Base-by-base conservation (phyloP, 2,113 vertebrate species). In the Muntiacus muntjak region DNA sequence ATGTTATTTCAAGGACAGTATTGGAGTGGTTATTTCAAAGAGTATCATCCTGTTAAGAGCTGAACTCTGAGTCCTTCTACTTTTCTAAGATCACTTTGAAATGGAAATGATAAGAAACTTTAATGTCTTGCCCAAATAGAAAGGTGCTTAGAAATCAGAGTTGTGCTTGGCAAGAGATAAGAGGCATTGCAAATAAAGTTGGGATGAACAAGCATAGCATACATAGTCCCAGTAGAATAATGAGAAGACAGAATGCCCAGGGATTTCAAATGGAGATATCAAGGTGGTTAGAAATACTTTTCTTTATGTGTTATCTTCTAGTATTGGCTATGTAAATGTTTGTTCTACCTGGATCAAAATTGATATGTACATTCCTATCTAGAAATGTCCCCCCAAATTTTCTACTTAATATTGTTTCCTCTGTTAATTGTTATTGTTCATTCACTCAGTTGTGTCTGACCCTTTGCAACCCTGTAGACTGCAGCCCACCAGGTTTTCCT, bases 81-180 rank as follows among this genome's bases (percentile, higher is more conserved):
- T 98, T 97, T 96, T 47, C 83, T 98, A 96, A 98, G 97, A 93
- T 91, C 95, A 89, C 98, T 98, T 98, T 99, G 98, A 98, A 99
- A 98, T 98, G 97, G 96, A 98, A 98, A 98, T 98, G 93, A 92
- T 98, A 97, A 96, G 87, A 98, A 95, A 45, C 86, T 98, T 97
- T 97, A 98, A 98, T 97, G 94, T 97, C 92, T 98, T 98, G 95
- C 97, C 96, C 97, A 98, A 98, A 97, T 87, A 98, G 85, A 58
- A 96, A 91, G 96, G 82, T 95, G 19, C 74, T 79, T 3, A 78
- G 93, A 98, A 98, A 98, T 98, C 82, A 97, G 96, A 98, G 83
- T 17, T 91, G 28, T 96, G 84, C 93, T 98, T 98, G 97, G 91
- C 94, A 96, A 96, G 96, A 67, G 98, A 97, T 98, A 97, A 98